phyloP scores from a whole-genome alignment of 2,797 vertebrate species.

The Trachurus trachurus region DNA sequence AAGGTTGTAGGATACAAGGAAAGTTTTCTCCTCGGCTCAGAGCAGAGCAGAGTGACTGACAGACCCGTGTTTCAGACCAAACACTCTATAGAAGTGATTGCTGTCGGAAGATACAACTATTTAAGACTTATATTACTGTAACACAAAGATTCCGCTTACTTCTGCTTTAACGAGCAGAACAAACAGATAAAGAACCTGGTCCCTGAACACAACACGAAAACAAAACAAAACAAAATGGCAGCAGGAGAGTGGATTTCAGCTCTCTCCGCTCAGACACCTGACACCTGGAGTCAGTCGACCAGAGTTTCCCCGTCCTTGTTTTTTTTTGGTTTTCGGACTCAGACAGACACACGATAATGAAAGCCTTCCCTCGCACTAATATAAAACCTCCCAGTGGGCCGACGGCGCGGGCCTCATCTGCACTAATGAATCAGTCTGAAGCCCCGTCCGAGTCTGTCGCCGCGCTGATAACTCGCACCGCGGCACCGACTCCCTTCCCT shows the following conservation, averaged over 20 bases:
- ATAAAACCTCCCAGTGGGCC: constrained; percentile 7
- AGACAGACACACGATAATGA: not conserved
- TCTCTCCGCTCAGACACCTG: not conserved
- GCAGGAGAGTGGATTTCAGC: no score
- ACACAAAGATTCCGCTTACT: no score
- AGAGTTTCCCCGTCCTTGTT: not conserved
- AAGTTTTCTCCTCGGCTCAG: no score
- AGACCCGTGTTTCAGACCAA: no score
- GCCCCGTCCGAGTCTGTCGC: constrained; percentile 18
- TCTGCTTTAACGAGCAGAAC: no score
- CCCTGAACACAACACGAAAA: not conserved
- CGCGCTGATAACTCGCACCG: constrained; percentile 30
- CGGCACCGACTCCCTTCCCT: constrained; percentile 11
- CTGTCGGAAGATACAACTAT: no score
- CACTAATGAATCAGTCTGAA: constrained; percentile 43
- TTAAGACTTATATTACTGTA: no score
- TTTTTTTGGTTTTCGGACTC: not conserved
- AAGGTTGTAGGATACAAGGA: no score
- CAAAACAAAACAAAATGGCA: not conserved
- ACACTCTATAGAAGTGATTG: no score
- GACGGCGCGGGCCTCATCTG: constrained; percentile 15
- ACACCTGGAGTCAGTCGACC: not conserved
- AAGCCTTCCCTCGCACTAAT: constrained; percentile 21
- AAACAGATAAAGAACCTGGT: no score
- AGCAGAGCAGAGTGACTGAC: no score